phyloP scores from a whole-genome alignment of 2,888 invertebrate species.

The Polyploca ridens region DNA sequence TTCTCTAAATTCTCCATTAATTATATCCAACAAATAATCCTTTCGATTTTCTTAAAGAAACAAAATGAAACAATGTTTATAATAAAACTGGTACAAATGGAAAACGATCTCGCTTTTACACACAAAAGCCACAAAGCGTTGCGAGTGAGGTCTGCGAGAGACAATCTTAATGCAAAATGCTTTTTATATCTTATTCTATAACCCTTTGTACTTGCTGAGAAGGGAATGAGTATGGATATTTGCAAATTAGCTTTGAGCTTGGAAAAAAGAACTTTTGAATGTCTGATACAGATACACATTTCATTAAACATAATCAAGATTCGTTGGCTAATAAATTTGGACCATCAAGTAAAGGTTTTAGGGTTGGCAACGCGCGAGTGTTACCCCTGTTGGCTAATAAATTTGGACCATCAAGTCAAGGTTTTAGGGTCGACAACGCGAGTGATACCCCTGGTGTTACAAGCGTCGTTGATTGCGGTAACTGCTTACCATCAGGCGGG shows the following conservation, averaged over 20 bases:
- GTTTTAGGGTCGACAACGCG: no score
- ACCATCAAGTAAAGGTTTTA: neutral
- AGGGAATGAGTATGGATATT: slow-evolving; percentile 10
- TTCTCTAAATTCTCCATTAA: no score
- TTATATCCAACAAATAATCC: no score
- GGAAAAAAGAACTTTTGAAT: neutral
- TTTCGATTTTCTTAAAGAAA: no score
- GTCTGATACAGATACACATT: no score
- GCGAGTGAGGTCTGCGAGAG: slow-evolving; percentile 30
- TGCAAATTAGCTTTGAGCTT: slow-evolving; percentile 5
- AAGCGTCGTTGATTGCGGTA: no score
- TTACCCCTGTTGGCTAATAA: neutral
- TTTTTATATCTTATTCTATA: slow-evolving; percentile 16
- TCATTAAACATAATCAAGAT: no score
- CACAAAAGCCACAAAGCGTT: slow-evolving; percentile 38
- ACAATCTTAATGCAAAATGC: slow-evolving; percentile 33
- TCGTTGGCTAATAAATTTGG: neutral
- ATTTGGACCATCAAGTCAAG: neutral
- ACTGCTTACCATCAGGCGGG: no score
- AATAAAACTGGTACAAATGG: slow-evolving; percentile 20
- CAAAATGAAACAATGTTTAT: neutral
- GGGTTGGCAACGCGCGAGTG: no score
- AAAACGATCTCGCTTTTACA: slow-evolving; percentile 25
- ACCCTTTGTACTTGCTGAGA: slow-evolving; percentile 7
- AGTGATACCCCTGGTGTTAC: no score